A percentile compares a stretch with the other conserved stretches of the same genome.
These are phyloP conservation scores for Campoplex nolae DNA, from an alignment of 2,888 invertebrate genomes.

Conservation along the genomic window DNA sequence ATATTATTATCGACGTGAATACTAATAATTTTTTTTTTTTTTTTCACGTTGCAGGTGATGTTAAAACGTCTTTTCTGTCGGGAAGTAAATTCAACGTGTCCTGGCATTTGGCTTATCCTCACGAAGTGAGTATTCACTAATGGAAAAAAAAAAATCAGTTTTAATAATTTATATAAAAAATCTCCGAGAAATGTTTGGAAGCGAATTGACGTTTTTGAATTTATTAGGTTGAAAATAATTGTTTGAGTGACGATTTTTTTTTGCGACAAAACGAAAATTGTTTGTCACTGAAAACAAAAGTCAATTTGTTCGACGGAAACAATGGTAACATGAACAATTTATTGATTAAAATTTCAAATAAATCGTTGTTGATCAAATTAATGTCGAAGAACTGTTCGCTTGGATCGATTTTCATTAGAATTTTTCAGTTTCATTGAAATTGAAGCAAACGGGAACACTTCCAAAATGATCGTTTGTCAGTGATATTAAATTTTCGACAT, in stretches of 20 bases:
- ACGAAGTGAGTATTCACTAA: constrained; percentile 88
- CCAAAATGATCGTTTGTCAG: background rate
- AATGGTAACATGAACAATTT: background rate
- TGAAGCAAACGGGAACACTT: background rate
- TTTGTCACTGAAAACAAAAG: background rate
- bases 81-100: constrained; percentile 95
- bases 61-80: constrained; percentile 92
- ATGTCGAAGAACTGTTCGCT: background rate
- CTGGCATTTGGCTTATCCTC: constrained; percentile 98
- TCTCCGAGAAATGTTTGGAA: background rate
- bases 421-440: background rate
- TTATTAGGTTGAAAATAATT: background rate
- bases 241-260: background rate
- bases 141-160: background rate
- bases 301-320: background rate
- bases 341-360: background rate
- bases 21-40: constrained; percentile 44
- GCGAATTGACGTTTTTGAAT: background rate
- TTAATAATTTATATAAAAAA: background rate
- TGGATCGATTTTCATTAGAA: background rate
- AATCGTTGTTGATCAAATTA: background rate
- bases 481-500: background rate
- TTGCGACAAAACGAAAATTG: background rate
- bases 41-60: constrained; percentile 88
- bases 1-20: background rate